Conservation (phyloP, 2,888 invertebrate species). For the Ochlodes sylvanus region DNA sequence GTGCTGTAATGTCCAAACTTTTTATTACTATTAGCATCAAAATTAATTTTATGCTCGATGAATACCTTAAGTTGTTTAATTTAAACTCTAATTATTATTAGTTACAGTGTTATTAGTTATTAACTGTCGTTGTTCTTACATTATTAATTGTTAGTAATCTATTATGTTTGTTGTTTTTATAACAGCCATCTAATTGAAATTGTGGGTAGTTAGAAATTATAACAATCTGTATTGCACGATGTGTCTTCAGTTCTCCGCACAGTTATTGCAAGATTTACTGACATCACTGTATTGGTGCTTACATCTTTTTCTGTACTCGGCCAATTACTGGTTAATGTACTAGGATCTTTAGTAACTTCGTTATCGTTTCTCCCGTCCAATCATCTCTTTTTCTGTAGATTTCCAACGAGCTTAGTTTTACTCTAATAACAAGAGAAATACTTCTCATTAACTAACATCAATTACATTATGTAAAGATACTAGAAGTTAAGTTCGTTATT, state of each 20-base stretch:
- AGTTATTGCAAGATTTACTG: background rate
- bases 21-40: background rate
- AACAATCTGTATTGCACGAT: background rate
- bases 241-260: background rate
- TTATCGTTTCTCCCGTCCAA: conserved; percentile 31
- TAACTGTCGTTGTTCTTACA: too few relatives aligned
- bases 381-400: conserved; percentile 29
- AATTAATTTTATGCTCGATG: background rate
- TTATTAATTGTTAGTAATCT: too few relatives aligned
- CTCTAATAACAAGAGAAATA: conserved; percentile 17
- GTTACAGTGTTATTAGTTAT: too few relatives aligned
- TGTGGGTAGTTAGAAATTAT: background rate
- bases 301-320: conserved; percentile 9
- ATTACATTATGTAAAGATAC: conserved; percentile 50
- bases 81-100: too few relatives aligned
- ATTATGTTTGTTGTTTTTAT: background rate
- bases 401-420: conserved; percentile 9
- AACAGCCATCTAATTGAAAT: background rate
- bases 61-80: too few relatives aligned
- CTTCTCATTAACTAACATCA: conserved; percentile 39
- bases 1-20: background rate
- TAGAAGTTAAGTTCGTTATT: conserved; percentile 13
- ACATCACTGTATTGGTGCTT: conserved; percentile 6
- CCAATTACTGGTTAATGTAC: conserved; percentile 19
- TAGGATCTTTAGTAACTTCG: conserved; percentile 15